Evolutionary conservation across 1,140 invertebrate species (phyloP).

Genomic region (Oncopodura yosiiana): DNA sequence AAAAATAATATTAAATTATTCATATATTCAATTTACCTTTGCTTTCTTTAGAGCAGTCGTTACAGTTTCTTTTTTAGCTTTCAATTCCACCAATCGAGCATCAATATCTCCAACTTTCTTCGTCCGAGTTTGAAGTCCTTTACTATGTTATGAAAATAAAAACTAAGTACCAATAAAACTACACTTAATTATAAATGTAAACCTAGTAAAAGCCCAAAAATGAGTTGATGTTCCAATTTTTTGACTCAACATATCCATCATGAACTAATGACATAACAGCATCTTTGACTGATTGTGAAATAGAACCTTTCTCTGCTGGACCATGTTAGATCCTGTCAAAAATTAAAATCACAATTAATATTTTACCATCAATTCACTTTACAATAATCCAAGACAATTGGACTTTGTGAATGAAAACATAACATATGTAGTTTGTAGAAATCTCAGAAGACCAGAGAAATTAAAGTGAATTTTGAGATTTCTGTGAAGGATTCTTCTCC

Average conservation of each 20-base stretch:
- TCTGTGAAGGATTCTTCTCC: too few species aligned
- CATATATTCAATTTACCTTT: constrained; percentile 39
- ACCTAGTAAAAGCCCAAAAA: constrained; percentile 90
- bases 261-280: constrained; percentile 73
- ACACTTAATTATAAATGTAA: too few species aligned
- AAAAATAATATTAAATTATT: too few species aligned
- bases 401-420: too few species aligned
- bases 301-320: constrained; percentile 70
- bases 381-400: too few species aligned
- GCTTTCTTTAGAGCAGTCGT: constrained; percentile 49
- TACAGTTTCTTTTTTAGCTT: constrained; percentile 46
- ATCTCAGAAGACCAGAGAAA: too few species aligned
- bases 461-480: too few species aligned
- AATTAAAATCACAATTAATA: too few species aligned
- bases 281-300: constrained; percentile 75
- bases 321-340: constrained; percentile 64
- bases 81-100: constrained; percentile 48
- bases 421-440: too few species aligned
- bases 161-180: too few species aligned
- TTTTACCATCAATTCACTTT: too few species aligned
- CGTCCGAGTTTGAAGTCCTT: constrained; percentile 44
- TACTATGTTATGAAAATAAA: neutral
- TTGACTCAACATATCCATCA: constrained; percentile 69
- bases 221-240: constrained; percentile 86
- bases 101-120: constrained; percentile 48